Base-by-base conservation (phyloP, 2,113 vertebrate species). In the Malurus cyaneus region DNA sequence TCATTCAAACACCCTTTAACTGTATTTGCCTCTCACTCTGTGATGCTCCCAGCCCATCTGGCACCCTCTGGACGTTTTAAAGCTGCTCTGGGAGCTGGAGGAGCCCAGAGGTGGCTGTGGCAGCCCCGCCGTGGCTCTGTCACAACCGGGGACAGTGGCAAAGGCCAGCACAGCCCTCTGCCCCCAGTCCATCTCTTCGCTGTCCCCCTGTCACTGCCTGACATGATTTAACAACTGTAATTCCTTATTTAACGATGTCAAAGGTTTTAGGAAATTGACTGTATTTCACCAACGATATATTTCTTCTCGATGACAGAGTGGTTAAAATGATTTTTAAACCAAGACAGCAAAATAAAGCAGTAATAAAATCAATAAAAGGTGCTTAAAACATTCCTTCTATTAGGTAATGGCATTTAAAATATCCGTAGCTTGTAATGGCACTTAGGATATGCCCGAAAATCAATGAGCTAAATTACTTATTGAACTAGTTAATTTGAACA, bases 351-450 rank as follows among this genome's bases (percentile, higher is more conserved):
- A 98, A 98, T 98, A 98, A 98, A 98, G 97, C 98, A 97, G 98
- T 98, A 98, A 98, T 98, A 98, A 98, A 98, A 98, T 98, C 98
- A 98, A 98, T 98, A 98, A 98, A 98, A 98, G 98, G 98, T 98
- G 98, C 98, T 98, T 98, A 98, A 98, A 98, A 98, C 98, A 98
- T 98, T 98, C 97, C 98, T 98, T 98, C 98, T 98, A 98, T 98
- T 98, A 98, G 98, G 98, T 98, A 98, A 98, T 98, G 98, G 98
- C 98, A 98, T 98, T 98, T 98, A 98, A 98, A 98, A 98, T 98
- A 98, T 98, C 98, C 97, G 96, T 97, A 98, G 98, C 98, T 98
- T 98, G 98, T 98, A 98, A 98, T 97, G 98, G 98, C 98, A 98
- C 98, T 98, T 98, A 98, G 97, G 98, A 97, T 98, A 98, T 98